These are phyloP conservation scores for Nixonia krombeini DNA, from an alignment of 1,140 invertebrate genomes.

Conservation along the genomic window DNA sequence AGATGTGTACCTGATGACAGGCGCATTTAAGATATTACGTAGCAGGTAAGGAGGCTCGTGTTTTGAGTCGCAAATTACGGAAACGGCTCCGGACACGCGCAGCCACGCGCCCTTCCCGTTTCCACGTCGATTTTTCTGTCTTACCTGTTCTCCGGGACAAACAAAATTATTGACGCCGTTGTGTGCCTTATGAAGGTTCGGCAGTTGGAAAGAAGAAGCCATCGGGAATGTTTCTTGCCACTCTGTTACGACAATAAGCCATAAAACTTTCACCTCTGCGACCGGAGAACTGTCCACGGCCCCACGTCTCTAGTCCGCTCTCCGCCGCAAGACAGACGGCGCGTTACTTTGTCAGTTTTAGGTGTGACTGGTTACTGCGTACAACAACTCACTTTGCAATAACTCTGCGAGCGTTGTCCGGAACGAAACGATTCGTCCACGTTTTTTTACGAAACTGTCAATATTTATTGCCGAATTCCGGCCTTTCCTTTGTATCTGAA, in stretches of 20 bases:
- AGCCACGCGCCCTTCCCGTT: constrained; percentile 13
- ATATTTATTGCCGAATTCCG: too few relatives aligned
- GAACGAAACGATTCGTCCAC: constrained; percentile 13
- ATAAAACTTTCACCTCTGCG: constrained; percentile 53
- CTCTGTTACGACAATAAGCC: constrained; percentile 29
- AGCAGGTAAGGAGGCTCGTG: too few relatives aligned
- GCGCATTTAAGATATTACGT: too few relatives aligned
- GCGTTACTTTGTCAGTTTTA: constrained; percentile 11
- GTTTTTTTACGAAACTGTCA: neutral
- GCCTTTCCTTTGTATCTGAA: too few relatives aligned
- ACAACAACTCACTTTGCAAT: neutral
- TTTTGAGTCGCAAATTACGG: neutral
- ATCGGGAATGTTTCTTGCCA: neutral
- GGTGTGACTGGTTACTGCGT: neutral
- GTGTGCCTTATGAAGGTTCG: constrained; percentile 8
- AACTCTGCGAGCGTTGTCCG: constrained; percentile 2
- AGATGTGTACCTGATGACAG: too few relatives aligned
- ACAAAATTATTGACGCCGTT: constrained; percentile 28
- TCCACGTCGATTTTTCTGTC: constrained; percentile 6
- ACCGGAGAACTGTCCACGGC: neutral
- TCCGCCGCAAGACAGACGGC: neutral
- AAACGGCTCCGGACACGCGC: constrained; percentile 22
- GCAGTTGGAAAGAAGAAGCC: neutral
- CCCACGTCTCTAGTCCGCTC: neutral
- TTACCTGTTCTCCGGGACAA: constrained; percentile 20